These are phyloP conservation scores for Xenopus borealis DNA, from an alignment of 2,113 vertebrate species.

Conservation along the genomic window DNA sequence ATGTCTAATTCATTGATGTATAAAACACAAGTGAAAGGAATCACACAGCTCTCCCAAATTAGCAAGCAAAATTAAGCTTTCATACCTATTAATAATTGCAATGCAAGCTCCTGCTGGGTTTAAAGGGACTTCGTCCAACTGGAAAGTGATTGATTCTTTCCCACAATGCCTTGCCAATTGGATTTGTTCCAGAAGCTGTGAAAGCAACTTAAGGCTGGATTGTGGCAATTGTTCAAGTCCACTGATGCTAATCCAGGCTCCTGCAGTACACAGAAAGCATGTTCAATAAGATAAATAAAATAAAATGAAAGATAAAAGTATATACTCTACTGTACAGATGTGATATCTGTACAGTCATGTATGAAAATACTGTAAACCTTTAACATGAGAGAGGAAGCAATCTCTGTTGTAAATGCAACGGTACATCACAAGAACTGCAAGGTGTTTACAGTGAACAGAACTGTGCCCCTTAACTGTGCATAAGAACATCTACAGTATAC, in stretches of 20 bases:
- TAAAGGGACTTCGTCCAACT: constrained; percentile 46
- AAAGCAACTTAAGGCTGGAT: constrained; percentile 12
- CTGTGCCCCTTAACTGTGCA: too few species aligned
- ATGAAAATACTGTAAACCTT: too few species aligned
- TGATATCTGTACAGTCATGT: too few species aligned
- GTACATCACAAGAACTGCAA: too few species aligned
- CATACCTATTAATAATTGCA: constrained; percentile 54
- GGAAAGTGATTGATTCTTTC: constrained; percentile 23
- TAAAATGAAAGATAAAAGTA: background rate
- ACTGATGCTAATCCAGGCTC: constrained; percentile 3
- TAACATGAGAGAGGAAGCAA: too few species aligned
- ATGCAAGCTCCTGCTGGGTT: constrained; percentile 47
- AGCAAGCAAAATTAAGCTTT: constrained; percentile 56
- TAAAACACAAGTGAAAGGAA: constrained; percentile 3
- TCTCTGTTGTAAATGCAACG: too few species aligned
- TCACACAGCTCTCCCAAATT: constrained; percentile 16
- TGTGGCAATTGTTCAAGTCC: constrained; percentile 26
- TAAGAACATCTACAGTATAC: too few species aligned
- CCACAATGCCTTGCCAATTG: constrained; percentile 19
- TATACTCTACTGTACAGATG: too few species aligned
- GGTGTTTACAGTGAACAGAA: too few species aligned
- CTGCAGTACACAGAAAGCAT: constrained; percentile 18
- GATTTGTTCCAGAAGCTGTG: constrained; percentile 32
- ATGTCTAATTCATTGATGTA: constrained; percentile 3
- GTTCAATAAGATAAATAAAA: background rate